Evolutionary conservation across 2,113 vertebrate genomes (phyloP), one percentile per base, ranked within the genome.

Genomic region (Nothoprocta pentlandii): DNA sequence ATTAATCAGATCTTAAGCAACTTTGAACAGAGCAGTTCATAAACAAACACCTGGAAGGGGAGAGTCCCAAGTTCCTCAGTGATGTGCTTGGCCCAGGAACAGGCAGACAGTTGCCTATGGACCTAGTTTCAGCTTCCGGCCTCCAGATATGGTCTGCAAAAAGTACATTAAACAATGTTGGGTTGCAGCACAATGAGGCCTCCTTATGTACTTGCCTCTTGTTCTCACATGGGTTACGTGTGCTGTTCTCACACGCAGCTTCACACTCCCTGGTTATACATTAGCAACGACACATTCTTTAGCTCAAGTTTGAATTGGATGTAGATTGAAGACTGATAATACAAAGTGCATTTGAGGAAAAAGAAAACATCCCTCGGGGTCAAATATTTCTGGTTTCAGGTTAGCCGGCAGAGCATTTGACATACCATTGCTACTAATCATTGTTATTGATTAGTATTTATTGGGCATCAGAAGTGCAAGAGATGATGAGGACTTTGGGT

Each of bases 181-280:
- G 85, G 66, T 22, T 54, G 74, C 68, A 80, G 78, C 36, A 83
- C 80, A 90, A 56, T 81, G 79, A 93, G 47, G 30, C 25, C 0
- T 0, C 22, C 13, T 54, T 78, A 39, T 62, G 80, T 85, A 47
- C 64, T 77, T 41, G 67, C 59, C 62, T 28, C 68, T 86, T 93
- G 83, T 94, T 97, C 87, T 96, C 61, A 93, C 79, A 42, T 74
- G 51, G 94, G 82, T 83, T 21, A 74, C 56, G 91, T 91, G 85
- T 94, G 83, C 91, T 85, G 87, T 96, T 97, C 95, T 97, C 96
- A 95, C 89, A 95, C 56, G 3, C 91, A 82, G 47, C 87, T 80
- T 95, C 94, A 93, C 85, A 80, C 87, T 91, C 91, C 77, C 86
- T 94, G 85, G 95, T 96, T 97, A 95, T 93, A 95, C 51, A 96